phyloP scores from a whole-genome alignment of 2,888 invertebrate genomes.

The Hetaerina titia region DNA sequence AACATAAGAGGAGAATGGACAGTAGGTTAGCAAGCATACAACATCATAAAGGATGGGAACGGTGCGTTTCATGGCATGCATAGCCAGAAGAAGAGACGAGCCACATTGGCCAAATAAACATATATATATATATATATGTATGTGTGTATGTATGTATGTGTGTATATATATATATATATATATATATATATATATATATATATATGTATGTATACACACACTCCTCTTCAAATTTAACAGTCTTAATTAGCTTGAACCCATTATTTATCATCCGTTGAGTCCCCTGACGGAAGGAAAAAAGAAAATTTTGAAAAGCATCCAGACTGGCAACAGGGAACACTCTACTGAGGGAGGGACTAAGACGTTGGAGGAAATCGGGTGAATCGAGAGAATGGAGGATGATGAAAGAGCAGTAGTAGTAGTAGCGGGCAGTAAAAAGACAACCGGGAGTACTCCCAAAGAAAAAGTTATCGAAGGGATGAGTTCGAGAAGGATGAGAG shows the following conservation, averaged over 20 bases:
- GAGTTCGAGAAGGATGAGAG: not conserved
- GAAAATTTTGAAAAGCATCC: conserved; percentile 24
- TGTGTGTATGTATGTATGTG: too few relatives aligned
- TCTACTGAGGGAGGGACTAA: not conserved
- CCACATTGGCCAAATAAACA: too few relatives aligned
- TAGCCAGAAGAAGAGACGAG: too few relatives aligned
- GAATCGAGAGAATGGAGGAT: not conserved
- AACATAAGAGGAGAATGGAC: too few relatives aligned
- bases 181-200: too few relatives aligned
- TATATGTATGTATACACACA: too few relatives aligned
- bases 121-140: too few relatives aligned
- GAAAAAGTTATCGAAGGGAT: not conserved
- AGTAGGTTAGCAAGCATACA: too few relatives aligned
- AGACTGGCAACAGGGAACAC: conserved; percentile 45
- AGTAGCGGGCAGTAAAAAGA: not conserved
- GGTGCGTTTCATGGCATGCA: too few relatives aligned
- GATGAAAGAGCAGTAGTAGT: not conserved
- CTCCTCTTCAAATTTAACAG: not conserved
- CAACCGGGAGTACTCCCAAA: not conserved
- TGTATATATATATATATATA: too few relatives aligned
- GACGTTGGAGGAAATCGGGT: not conserved
- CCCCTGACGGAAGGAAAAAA: conserved; percentile 23
- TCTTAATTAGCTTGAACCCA: conserved; percentile 54
- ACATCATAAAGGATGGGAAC: too few relatives aligned
- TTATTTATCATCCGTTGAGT: conserved; percentile 25